Base-by-base conservation (phyloP, 2,888 invertebrate species). In the Theretra japonica region DNA sequence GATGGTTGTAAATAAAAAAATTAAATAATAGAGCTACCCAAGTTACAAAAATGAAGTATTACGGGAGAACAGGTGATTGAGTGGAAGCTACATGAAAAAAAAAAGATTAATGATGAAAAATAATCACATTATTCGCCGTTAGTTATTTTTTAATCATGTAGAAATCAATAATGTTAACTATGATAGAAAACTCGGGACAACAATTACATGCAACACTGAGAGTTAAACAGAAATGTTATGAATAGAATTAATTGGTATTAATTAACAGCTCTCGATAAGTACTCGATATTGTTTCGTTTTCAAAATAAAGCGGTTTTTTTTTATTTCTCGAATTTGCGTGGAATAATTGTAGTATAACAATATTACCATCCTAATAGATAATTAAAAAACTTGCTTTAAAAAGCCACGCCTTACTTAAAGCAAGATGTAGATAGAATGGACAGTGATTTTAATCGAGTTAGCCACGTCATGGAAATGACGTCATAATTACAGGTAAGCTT, bases 181-280 rank as follows among this genome's bases (percentile, higher is more conserved):
- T 21, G 72, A 73, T 76, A 77, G 73, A 79, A 78, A 76, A 73
- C 76, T 77, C 73, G n/a, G 70, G 68, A 68, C 17, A 73, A 68
- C 73, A 73, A 71, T 74, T 74, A 74, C 81, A 81, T 82, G 81
- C 81, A 82, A 78, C 80, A 82, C 70, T 68, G 56, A 76, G 75
- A 75, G 65, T 74, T 41, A 71, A 73, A 78, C 70, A 72, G 41
- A 74, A 72, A 75, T 69, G 57, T 73, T 68, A 68, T 75, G 73
- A 72, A 73, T 48, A 68, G 2, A 58, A 69, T 58, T 41, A 15
- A 21, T 41, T 15, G n/a, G n/a, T n/a, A 70, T 19, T n/a, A 56
- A 56, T 70, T 33, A 58, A 58, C 11, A 23, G 17, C 48, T n/a
- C 53, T 5, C n/a, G 19, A 53, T n/a, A 53, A n/a, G n/a, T n/a